phyloP scores from a whole-genome alignment of 2,113 vertebrate genomes.

The Triplophysa rosa region DNA sequence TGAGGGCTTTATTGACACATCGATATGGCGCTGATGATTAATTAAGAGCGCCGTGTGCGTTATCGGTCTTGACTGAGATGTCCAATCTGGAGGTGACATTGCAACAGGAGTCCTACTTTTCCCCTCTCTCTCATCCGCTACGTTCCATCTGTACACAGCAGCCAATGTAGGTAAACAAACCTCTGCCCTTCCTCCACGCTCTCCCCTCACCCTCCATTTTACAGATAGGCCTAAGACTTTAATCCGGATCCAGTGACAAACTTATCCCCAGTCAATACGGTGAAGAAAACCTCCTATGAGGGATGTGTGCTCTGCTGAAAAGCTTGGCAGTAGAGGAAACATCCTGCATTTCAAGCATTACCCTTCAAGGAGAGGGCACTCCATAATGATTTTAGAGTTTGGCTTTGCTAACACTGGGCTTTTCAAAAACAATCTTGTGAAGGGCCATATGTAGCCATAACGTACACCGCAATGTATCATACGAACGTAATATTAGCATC shows the following conservation, averaged over 20 bases:
- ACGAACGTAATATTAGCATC: background rate
- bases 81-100: conserved; percentile 74
- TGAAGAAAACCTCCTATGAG: conserved; percentile 70
- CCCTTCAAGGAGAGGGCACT: conserved; percentile 42
- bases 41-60: conserved; percentile 61
- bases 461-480: background rate
- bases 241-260: conserved; percentile 75
- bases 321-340: conserved; percentile 62
- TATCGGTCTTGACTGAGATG: conserved; percentile 57
- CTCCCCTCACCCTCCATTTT: conserved; percentile 62
- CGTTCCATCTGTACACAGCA: conserved; percentile 64
- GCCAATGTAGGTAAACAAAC: conserved; percentile 69
- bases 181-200: conserved; percentile 64
- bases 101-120: conserved; percentile 49
- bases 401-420: conserved; percentile 19
- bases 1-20: conserved; percentile 61
- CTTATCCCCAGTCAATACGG: conserved; percentile 79
- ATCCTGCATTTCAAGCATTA: conserved; percentile 69
- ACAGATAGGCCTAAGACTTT: conserved; percentile 81
- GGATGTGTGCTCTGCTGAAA: conserved; percentile 67
- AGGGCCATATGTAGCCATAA: background rate
- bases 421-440: background rate
- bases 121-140: conserved; percentile 59
- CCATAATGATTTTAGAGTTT: conserved; percentile 17
- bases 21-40: conserved; percentile 66